Percentiles rank a stretch among this genome's conserved stretches.
phyloP scores from a whole-genome alignment of 2,113 vertebrate species.

The Morone chrysops region DNA sequence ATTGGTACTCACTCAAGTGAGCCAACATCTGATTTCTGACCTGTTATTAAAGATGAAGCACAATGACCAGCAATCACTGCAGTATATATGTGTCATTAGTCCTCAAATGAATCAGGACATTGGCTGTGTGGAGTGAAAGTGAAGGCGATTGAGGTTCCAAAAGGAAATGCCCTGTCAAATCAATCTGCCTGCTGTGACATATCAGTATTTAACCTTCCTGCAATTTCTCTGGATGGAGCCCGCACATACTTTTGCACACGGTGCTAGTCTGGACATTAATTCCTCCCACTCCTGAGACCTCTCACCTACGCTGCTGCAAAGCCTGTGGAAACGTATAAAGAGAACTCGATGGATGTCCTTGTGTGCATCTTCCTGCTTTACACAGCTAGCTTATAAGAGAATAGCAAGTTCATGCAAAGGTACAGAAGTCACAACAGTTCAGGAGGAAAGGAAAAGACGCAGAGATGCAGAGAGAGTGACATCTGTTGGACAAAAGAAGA shows the following conservation, averaged over 20 bases:
- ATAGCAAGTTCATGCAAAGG: neutral
- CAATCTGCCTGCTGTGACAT: constrained; percentile 36
- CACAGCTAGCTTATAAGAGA: neutral
- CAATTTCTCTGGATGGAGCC: constrained; percentile 26
- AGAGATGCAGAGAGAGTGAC: constrained; percentile 42
- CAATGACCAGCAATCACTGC: constrained; percentile 31
- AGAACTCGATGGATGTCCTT: neutral
- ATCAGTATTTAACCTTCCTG: constrained; percentile 58
- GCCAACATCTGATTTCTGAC: constrained; percentile 41
- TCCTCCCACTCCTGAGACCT: constrained; percentile 42
- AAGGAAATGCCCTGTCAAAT: constrained; percentile 53
- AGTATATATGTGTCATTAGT: constrained; percentile 45
- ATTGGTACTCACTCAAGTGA: constrained; percentile 42
- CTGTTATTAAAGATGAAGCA: constrained; percentile 49
- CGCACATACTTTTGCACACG: constrained; percentile 33
- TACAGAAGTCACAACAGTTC: neutral
- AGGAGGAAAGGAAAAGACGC: neutral
- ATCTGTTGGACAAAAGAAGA: constrained; percentile 48
- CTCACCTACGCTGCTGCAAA: constrained; percentile 17
- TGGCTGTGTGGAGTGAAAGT: constrained; percentile 27
- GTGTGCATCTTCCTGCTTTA: neutral
- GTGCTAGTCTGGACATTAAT: constrained; percentile 26
- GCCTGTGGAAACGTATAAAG: neutral
- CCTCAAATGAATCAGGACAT: constrained; percentile 58
- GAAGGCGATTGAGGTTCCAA: constrained; percentile 24